Conservation (phyloP, 1,140 invertebrate species). For the Procambarus virginalis region DNA sequence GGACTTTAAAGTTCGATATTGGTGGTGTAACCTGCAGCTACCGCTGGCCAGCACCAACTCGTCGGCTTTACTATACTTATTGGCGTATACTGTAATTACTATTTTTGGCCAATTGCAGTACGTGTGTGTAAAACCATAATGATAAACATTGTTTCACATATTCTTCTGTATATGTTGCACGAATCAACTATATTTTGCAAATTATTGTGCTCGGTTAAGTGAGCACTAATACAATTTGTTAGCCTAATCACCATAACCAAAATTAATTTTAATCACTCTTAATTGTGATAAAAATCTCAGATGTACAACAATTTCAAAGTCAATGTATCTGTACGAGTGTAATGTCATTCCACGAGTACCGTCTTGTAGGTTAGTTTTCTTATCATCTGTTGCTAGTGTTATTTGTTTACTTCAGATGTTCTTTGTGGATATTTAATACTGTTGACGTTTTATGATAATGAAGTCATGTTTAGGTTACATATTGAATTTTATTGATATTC, state of each 20-base stretch:
- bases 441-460: not conserved
- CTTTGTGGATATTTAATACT: not conserved
- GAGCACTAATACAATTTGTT: not conserved
- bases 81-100: not conserved
- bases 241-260: not conserved
- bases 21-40: not conserved
- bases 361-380: not conserved
- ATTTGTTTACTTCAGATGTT: not conserved
- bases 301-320: not conserved
- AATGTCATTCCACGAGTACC: not conserved
- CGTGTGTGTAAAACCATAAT: no score
- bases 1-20: not conserved
- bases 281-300: constrained; percentile 5
- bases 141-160: no score
- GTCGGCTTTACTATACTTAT: not conserved
- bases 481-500: not conserved
- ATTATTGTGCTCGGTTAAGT: not conserved
- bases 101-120: not conserved
- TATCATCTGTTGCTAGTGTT: not conserved
- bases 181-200: not conserved
- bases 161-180: not conserved
- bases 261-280: not conserved
- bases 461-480: not conserved
- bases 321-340: not conserved
- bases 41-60: not conserved